Percentiles rank a stretch among this genome's conserved stretches.
These are phyloP conservation scores for Stramonita haemastoma DNA, from an alignment of 2,888 invertebrate species.

Conservation along the genomic window DNA sequence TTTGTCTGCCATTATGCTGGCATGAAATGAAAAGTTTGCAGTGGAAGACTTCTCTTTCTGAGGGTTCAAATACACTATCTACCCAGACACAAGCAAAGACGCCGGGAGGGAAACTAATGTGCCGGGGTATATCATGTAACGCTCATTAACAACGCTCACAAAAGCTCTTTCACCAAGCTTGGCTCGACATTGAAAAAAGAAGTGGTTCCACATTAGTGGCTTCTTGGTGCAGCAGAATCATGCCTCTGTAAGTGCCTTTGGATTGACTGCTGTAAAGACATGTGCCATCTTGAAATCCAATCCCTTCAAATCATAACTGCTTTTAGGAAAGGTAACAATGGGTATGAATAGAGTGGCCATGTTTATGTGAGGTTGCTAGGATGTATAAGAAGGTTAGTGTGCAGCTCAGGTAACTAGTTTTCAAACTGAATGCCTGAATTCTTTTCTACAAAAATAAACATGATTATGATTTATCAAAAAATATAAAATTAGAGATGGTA, in stretches of 20 bases:
- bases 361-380: neutral
- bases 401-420: too few relatives aligned
- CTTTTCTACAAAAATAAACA: too few relatives aligned
- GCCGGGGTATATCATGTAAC: constrained; percentile 13
- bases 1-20: neutral
- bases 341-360: neutral
- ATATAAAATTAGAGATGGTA: too few relatives aligned
- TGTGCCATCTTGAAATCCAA: neutral
- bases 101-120: neutral
- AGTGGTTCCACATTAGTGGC: neutral
- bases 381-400: too few relatives aligned
- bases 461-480: too few relatives aligned
- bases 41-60: neutral
- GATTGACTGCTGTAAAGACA: neutral
- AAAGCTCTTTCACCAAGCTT: neutral
- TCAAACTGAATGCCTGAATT: too few relatives aligned
- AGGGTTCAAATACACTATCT: neutral
- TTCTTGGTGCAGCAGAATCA: neutral
- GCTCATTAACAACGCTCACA: constrained; percentile 4
- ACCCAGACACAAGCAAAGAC: neutral
- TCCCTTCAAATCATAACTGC: neutral
- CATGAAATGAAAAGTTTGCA: neutral
- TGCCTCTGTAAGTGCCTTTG: neutral
- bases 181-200: too few relatives aligned
- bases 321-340: neutral